Conservation (phyloP, 2,797 vertebrate genomes). For the Erethizon dorsatum region DNA sequence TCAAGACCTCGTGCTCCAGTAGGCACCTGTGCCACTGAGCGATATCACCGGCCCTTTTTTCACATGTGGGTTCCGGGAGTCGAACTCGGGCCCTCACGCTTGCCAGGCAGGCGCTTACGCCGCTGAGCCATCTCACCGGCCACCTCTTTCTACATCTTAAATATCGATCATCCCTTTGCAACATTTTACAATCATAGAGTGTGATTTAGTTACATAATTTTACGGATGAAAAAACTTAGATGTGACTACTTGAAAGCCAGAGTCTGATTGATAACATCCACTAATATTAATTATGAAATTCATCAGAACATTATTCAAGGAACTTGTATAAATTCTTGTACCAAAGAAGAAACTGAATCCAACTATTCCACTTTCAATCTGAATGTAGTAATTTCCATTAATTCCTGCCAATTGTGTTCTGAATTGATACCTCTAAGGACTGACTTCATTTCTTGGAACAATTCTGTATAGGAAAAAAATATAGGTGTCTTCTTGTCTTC, state of each 20-base stretch:
- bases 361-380: neutral
- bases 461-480: constrained; percentile 21
- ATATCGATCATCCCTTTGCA: neutral
- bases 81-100: too few species aligned
- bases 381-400: constrained; percentile 39
- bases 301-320: constrained; percentile 46
- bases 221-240: constrained; percentile 2
- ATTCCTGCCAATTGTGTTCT: constrained; percentile 43
- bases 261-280: neutral
- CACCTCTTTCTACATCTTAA: neutral
- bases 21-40: too few species aligned
- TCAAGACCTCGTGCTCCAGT: too few species aligned
- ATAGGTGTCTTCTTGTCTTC: constrained; percentile 7
- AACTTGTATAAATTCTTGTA: constrained; percentile 4
- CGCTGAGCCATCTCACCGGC: too few species aligned
- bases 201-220: constrained; percentile 30
- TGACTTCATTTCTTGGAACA: constrained; percentile 69
- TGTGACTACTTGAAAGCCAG: neutral
- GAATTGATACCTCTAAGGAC: constrained; percentile 35
- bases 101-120: too few species aligned
- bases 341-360: constrained; percentile 9
- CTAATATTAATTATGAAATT: constrained; percentile 60
- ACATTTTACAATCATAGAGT: neutral
- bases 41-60: too few species aligned
- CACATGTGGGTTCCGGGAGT: too few species aligned